Base-by-base conservation (phyloP, 2,797 vertebrate genomes). In the Cheirogaleus major region DNA sequence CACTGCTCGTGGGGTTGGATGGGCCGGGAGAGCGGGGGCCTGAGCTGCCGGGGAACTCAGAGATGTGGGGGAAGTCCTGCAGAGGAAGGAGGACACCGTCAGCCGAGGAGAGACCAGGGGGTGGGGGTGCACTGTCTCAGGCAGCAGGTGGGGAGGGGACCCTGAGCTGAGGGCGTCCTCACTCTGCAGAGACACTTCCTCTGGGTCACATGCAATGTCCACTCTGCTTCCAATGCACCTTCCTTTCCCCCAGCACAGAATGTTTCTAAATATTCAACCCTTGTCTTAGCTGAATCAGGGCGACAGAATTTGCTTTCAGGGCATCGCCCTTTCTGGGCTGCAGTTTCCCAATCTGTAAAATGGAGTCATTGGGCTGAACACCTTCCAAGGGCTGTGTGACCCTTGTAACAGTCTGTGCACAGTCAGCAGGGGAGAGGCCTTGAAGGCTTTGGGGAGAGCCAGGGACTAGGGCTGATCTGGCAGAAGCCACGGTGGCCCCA, bases 11-110 rank as follows among this genome's bases (percentile, higher is more conserved):
- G 18, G 99, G 98, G 97, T 99, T 99, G 25, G 99, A 98, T 15
- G 99, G 98, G 92, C 99, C 99, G 86, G 99, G 99, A 1, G 99
- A 99, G 98, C 99, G 99, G 97, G 99, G 98, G 25, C 99, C 99
- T 52, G 99, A 99, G 65, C 99, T 99, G 98, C 99, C 99, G 98
- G 99, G 99, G 98, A 99, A 99, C 98, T 99, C 99, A 72, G 99
- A 99, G 97, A 99, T 99, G 96, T 99, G 99, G 96, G 99, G 99
- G 98, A 99, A 99, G 96, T 99, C 99, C 99, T 99, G 98, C 0
- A 0, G 35, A 76, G 73, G 8, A 8, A 35, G 79, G 43, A 86
- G 27, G 23, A 38, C 50, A 8, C 0, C 0, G 55, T 96, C 84
- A 96, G 86, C 30, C 1, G 22, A 35, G 57, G 7, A 8, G 32